Evolutionary conservation across 1,140 invertebrate species (phyloP).

Genomic region (Trichomalopsis sarcophagae): DNA sequence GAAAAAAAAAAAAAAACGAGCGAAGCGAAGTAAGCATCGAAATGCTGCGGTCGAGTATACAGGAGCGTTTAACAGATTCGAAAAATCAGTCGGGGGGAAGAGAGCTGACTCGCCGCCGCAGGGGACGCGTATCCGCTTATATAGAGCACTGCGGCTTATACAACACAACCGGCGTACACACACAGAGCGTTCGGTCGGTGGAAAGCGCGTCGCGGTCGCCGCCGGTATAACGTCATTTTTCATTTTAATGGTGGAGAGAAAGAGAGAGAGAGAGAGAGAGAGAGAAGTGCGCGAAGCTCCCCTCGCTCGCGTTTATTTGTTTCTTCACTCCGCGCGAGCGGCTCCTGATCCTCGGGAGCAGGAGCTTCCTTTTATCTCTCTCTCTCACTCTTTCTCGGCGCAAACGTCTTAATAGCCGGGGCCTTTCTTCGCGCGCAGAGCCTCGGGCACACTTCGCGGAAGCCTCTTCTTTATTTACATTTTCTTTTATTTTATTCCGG

Average conservation of each 20-base stretch:
- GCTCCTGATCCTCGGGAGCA: constrained; percentile 19
- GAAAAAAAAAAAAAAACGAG: constrained; percentile 30
- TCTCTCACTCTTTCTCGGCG: constrained; percentile 67
- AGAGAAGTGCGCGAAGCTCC: constrained; percentile 44
- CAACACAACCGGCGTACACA: not conserved
- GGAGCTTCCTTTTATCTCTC: constrained; percentile 16
- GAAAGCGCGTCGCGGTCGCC: constrained; percentile 44
- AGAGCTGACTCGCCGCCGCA: constrained; percentile 10
- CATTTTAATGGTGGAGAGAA: constrained; percentile 74
- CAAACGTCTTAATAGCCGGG: constrained; percentile 73
- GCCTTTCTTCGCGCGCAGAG: constrained; percentile 56
- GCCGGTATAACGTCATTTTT: constrained; percentile 72
- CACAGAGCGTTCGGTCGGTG: not conserved
- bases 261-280: not conserved
- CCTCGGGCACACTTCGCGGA: constrained; percentile 34
- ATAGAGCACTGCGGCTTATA: constrained; percentile 37
- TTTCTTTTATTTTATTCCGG: constrained; percentile 39
- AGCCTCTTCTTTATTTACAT: constrained; percentile 49
- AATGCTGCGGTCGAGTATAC: constrained; percentile 59
- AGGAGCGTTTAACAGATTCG: constrained; percentile 75
- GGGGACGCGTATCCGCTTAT: not conserved
- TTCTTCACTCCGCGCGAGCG: constrained; percentile 54
- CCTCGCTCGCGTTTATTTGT: constrained; percentile 64
- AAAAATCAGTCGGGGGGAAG: constrained; percentile 66
- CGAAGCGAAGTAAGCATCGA: constrained; percentile 55